Evolutionary conservation across 2,797 vertebrate genomes (phyloP), one percentile per base, ranked within the genome.

Genomic region (Masticophis lateralis): DNA sequence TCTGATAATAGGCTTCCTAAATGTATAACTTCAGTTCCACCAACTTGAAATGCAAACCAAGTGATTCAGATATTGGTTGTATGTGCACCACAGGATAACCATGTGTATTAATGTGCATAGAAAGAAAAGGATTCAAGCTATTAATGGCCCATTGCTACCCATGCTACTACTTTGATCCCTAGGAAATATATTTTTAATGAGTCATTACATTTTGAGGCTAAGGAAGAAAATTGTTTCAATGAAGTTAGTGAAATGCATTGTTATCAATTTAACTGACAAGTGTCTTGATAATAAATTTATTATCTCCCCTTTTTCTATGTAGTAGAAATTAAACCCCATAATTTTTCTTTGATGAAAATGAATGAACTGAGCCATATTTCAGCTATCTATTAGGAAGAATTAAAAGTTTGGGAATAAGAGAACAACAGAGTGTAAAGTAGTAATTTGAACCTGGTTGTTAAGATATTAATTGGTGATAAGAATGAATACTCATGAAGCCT

Each of bases 131-230:
- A 57, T 91, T 94, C 79, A 93, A 93, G 91, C 88, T 69, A 25
- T 95, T 96, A 95, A 96, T 96, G 95, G 94, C 92, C 93, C 96
- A 86, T 95, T 96, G 94, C 91, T 79, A 79, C 69, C 69, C 69
- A 91, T 90, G 91, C 94, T 95, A 94, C 94, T 56, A 47, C 86
- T 90, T 95, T 95, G 93, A 95, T 92, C 87, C 91, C 91, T 95
- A 87, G 32, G 96, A 97, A 96, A 96, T 18, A 53, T 69, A 88
- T 57, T 88, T 94, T 94, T 93, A 59, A 87, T 95, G 96, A 97
- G 91, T 97, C 96, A 96, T 96, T 96, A 96, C 97, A 96, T 97
- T 94, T 86, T 88, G 95, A 96, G 32, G 13, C 9, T 83, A 96
- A 96, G 92, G 95, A 94, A 93, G 92, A 94, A 93, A 95, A 90